phyloP scores from a whole-genome alignment of 1,140 invertebrate species.

The Drosophila murphyi region DNA sequence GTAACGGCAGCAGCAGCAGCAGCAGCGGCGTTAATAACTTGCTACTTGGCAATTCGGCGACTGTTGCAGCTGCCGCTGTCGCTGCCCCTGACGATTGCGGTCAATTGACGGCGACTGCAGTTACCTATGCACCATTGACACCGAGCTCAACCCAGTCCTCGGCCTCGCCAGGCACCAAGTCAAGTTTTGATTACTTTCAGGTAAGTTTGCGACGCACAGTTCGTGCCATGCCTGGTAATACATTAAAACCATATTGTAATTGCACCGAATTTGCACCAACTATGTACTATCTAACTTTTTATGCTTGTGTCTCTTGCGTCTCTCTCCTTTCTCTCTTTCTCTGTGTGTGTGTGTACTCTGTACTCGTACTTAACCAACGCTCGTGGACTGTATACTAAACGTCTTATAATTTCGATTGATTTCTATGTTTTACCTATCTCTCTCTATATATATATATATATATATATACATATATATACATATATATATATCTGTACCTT shows the following conservation, averaged over 20 bases:
- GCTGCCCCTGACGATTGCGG: constrained; percentile 63
- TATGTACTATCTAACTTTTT: constrained; percentile 46
- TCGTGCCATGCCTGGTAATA: constrained; percentile 7
- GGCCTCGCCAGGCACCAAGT: constrained; percentile 78
- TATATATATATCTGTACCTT: neutral
- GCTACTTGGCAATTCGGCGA: constrained; percentile 65
- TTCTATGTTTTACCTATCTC: constrained; percentile 28
- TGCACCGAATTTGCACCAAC: constrained; percentile 74
- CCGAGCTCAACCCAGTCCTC: constrained; percentile 82
- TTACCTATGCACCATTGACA: constrained; percentile 73
- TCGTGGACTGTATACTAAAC: constrained; percentile 35
- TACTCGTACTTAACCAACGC: constrained; percentile 11
- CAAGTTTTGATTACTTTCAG: constrained; percentile 83
- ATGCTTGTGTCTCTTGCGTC: constrained; percentile 57
- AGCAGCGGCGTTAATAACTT: constrained; percentile 63
- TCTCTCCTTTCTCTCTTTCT: constrained; percentile 23
- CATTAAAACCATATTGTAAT: constrained; percentile 46
- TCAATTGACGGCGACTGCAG: constrained; percentile 64
- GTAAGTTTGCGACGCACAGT: constrained; percentile 48
- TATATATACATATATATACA: constrained; percentile 10
- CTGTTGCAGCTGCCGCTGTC: constrained; percentile 61
- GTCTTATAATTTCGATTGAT: constrained; percentile 50
- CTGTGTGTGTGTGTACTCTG: neutral
- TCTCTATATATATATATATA: constrained; percentile 13
- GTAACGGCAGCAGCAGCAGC: constrained; percentile 71